Base-by-base conservation (phyloP, 2,113 vertebrate species). In the Platichthys flesus region DNA sequence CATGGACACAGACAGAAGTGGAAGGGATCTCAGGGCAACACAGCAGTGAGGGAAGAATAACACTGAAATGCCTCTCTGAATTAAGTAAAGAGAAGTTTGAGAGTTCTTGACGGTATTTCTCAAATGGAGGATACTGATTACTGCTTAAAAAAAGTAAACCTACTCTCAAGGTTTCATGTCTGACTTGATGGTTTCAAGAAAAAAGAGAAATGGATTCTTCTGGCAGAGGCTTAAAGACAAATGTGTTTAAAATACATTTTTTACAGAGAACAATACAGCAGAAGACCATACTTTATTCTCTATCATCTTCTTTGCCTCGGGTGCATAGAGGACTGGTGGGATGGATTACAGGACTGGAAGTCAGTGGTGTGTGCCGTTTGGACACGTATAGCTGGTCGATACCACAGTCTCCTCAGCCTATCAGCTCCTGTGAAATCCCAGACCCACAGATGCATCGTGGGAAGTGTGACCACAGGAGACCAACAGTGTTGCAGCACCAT, bases 391-490 rank as follows among this genome's bases (percentile, higher is more conserved):
- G 85, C 87, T 90, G 89, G 88, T 93, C 92, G 88, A 91, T 94
- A 90, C 62, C 87, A 79, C 74, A 68, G 77, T 86, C 70, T 75
- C 84, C 91, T 83, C 87, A 92, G 91, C 89, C 92, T 89, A 93
- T 93, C 90, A 79, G 82, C 82, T 90, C 71, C 69, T 57, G 84
- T 54, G 26, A 75, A 84, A 85, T 85, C 90, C 86, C 87, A 80
- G 85, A 92, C 88, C 80, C 83, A 71, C 93, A 93, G 92, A 94
- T 93, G 91, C 92, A 93, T 93, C 90, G 92, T 94, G 91, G 94
- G 92, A 93, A 93, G 92, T 93, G 94, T 93, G 93, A 90, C 92
- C 90, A 93, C 86, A 89, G 90, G 93, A 93, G 92, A 92, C 92
- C 91, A 93, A 91, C 93, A 91, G 92, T 90, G 91, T 93, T 90